Base-by-base conservation (phyloP, 2,888 invertebrate genomes). In the Diadromus collaris region DNA sequence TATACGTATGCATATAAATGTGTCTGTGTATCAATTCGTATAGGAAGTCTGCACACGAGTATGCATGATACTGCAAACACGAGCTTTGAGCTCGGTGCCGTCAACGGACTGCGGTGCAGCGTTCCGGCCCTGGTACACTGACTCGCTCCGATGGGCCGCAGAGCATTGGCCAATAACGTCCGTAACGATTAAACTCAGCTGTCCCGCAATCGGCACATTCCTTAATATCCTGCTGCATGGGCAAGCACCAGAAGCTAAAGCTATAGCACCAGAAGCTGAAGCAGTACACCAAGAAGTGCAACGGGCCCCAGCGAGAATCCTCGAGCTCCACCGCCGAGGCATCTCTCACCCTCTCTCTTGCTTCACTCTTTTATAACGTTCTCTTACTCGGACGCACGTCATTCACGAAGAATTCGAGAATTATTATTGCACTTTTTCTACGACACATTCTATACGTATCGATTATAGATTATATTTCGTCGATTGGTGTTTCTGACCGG, bases 131-230 rank as follows among this genome's bases (percentile, higher is more conserved):
- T 54, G 61, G 65, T 65, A 32, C 32, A 32, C 48, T 48, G 16
- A 27, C 21, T 54, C 54, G n/a, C n/a, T 27, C 24, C 54, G 24
- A 24, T 16, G 24, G 19, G 69, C 34, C 24, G 29, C 54, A 44
- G 63, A 71, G 61, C 67, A 68, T 71, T 56, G 75, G 78, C 71
- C 75, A 75, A 79, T 79, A 79, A 61, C 60, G 78, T 67, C 67
- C 61, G 75, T 38, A 75, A 79, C 78, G 78, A 79, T 79, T 79
- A 79, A 79, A 79, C 70, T 79, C 78, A 79, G 75, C 78, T 79
- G 78, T 79, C 78, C 78, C 78, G 78, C 78, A 79, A 79, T 79
- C 78, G 75, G 71, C 78, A 67, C 78, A 75, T 79, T 79, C 75
- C 75, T 75, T 61, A 44, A 34, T 71, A 61, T 38, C 75, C 60